These are phyloP conservation scores for Stylophora pistillata DNA, from an alignment of 64 coral and sea anemone species.

Conservation along the genomic window DNA sequence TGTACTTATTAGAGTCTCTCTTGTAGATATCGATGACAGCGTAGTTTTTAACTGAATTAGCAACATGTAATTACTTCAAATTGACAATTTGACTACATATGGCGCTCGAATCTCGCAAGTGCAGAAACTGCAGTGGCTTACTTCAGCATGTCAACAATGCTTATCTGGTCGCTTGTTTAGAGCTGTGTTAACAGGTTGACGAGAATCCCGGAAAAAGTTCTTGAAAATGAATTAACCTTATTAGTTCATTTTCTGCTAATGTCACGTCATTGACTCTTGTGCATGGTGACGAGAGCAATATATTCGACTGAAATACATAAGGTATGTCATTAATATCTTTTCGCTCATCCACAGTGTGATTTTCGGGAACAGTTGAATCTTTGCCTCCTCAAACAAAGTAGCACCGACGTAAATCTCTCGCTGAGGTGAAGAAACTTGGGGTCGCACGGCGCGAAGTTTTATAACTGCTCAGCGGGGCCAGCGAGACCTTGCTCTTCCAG, in stretches of 20 bases:
- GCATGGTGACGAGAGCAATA: no score
- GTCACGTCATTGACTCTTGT: no score
- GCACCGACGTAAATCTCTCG: background rate
- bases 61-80: no score
- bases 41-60: no score
- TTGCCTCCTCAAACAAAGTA: conserved; percentile 19
- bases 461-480: background rate
- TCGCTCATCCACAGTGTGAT: conserved; percentile 16
- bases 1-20: no score
- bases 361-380: background rate
- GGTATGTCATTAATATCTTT: background rate
- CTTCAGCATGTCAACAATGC: background rate
- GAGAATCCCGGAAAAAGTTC: background rate
- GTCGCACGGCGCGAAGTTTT: background rate
- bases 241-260: background rate
- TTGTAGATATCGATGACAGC: no score
- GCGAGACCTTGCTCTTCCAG: background rate
- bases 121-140: background rate
- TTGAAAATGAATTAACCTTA: conserved; percentile 2
- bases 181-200: background rate
- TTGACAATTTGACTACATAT: no score
- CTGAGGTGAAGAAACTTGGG: conserved; percentile 15
- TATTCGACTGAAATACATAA: background rate
- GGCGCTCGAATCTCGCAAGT: no score
- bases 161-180: background rate